Evolutionary conservation across 2,888 invertebrate species (phyloP), one percentile per base, ranked within the genome.

Genomic region (Drosophila siamana): DNA sequence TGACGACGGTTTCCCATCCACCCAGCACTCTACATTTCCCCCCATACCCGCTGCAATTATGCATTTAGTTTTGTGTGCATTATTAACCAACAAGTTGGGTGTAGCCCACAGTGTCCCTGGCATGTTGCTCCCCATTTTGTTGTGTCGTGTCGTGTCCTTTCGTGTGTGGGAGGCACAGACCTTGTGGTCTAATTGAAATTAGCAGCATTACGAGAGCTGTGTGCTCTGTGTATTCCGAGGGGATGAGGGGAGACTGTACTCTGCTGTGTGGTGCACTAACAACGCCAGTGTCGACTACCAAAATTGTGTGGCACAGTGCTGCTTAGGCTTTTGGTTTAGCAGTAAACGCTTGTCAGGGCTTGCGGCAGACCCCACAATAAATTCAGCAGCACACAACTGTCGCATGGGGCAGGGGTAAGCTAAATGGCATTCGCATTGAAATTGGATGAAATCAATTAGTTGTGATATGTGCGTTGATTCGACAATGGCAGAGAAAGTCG

Each of bases 61-160:
- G 85, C 89, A 88, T 88, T 82, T 88, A 88, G 83, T 83, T 88
- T 83, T 74, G 86, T 88, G 88, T 83, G 88, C 83, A 83, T 83
- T 83, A 88, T 85, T 85, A 84, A 86, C 85, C 85, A 84, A 73
- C 26, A 26, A 83, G 75, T 80, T 77, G 85, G 55, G 61, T 69
- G 52, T 54, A 52, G 56, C 44, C 33, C 11, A 57, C 67, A 67
- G 51, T 60, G 59, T 63, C 47, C 50, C 56, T 50, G 62, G 61
- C 50, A 60, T 56, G 63, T 51, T 44, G 46, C 28, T 2, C n/a
- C n/a, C n/a, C n/a, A n/a, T n/a, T n/a, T n/a, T 2, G 19, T 19
- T 3, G 19, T 2, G 19, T 19, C 2, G 19, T 2, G 19, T 19
- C 19, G 60, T 46, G 44, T 50, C 57, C 52, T 43, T 50, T 36